Base-by-base conservation (phyloP, 2,888 invertebrate species). In the Carcina quercana region DNA sequence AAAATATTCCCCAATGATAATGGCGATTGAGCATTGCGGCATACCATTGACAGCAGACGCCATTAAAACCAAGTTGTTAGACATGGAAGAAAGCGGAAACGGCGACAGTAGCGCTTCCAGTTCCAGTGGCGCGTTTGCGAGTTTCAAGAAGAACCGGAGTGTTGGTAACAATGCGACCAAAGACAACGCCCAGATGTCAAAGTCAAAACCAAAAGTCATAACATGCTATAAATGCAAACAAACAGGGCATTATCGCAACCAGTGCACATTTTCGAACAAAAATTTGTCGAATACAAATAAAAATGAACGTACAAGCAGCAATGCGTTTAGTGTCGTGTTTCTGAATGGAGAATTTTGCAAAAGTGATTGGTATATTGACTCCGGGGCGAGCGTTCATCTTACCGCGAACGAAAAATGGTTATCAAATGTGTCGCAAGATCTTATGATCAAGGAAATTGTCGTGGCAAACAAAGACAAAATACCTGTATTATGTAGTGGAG, bases 1-100 rank as follows among this genome's bases (percentile, higher is more conserved):
- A 36, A 37, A 35, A 22, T 47, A 31, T 32, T 31, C 33, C 2
- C 43, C 42, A 1, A 45, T 47, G 45, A 43, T 48, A n/a, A 44
- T 44, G 43, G 48, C 44, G 10, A 38, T 43, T 5, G 42, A 48
- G 25, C 40, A 41, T 30, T 42, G 32, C 3, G 38, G 43, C 1
- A 37, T 40, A 2, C 3, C 11, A 8, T 25, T 39, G 3, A 37
- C 24, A 3, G 25, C 33, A 2, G 37, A 40, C 25, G 25, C 21
- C 25, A 36, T n/a, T n/a, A n/a, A n/a, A n/a, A n/a, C n/a, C n/a
- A n/a, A n/a, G n/a, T n/a, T n/a, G n/a, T n/a, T n/a, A 42, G 6
- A 37, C 34, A 39, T 15, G 25, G 3, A 44, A 39, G 3, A 8
- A 25, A 11, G 13, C 25, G 25, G 12, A 12, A 13, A 13, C 12